phyloP scores from a whole-genome alignment of 2,113 vertebrate genomes.

The Nibea albiflora region DNA sequence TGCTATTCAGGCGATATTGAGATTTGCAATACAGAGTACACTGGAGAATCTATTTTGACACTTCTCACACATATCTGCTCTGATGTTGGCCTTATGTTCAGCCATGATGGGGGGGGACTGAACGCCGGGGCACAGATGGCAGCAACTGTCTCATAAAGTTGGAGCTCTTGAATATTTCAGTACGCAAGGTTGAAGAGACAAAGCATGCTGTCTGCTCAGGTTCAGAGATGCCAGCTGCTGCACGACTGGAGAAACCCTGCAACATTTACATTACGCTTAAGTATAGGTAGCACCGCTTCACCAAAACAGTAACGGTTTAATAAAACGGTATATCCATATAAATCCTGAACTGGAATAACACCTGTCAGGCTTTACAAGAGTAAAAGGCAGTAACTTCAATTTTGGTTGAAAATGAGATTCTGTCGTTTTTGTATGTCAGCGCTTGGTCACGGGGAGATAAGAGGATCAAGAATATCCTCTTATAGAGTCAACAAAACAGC shows the following conservation, averaged over 20 bases:
- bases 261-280: constrained; percentile 48
- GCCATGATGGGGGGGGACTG: constrained; percentile 66
- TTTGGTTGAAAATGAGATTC: constrained; percentile 53
- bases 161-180: constrained; percentile 76
- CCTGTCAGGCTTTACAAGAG: constrained; percentile 7
- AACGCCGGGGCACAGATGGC: constrained; percentile 72
- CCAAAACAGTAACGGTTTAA: constrained; percentile 6
- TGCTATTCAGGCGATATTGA: constrained; percentile 70
- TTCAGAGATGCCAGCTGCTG: constrained; percentile 61
- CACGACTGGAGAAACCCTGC: not conserved
- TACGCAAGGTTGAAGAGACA: constrained; percentile 57
- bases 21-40: constrained; percentile 53
- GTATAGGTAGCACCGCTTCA: constrained; percentile 18
- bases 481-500: constrained; percentile 51
- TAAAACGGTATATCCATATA: constrained; percentile 12
- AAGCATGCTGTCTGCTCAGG: constrained; percentile 53
- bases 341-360: constrained; percentile 27
- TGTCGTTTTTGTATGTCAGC: constrained; percentile 53
- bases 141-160: constrained; percentile 69
- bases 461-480: constrained; percentile 69
- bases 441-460: constrained; percentile 54
- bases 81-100: constrained; percentile 72
- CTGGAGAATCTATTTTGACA: constrained; percentile 65
- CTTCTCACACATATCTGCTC: constrained; percentile 66
- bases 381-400: constrained; percentile 29